A percentile compares a stretch with the other conserved stretches of the same genome.
phyloP scores from a whole-genome alignment of 2,797 vertebrate genomes.

The Florisuga fusca region DNA sequence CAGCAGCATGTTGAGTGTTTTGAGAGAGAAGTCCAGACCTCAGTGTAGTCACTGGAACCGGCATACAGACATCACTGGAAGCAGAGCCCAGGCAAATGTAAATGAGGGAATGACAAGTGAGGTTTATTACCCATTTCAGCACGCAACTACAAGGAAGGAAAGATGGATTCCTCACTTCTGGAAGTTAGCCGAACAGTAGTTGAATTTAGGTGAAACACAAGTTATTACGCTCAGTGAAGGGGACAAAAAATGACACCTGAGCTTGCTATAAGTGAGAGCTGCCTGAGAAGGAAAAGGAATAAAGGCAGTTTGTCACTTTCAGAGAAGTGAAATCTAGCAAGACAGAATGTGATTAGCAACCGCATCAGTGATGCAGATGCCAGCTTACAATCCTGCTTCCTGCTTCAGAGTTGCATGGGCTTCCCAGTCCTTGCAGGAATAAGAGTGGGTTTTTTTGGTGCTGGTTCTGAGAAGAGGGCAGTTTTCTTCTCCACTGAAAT shows the following conservation, averaged over 20 bases:
- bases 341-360: neutral
- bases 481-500: neutral
- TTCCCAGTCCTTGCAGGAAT: neutral
- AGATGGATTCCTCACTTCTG: neutral
- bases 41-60: neutral
- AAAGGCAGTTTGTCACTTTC: constrained; percentile 14
- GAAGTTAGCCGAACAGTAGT: neutral
- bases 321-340: constrained; percentile 13
- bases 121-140: neutral
- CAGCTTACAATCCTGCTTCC: neutral
- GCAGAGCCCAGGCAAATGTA: neutral
- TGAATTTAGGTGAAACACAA: constrained; percentile 6
- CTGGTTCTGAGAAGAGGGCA: neutral
- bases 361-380: neutral
- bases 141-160: neutral
- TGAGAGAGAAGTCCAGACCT: neutral
- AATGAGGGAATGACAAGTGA: neutral
- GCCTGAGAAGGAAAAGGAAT: neutral
- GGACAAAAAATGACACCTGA: constrained; percentile 22
- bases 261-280: constrained; percentile 19
- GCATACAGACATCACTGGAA: neutral
- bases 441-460: neutral
- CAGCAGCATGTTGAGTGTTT: neutral
- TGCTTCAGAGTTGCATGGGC: neutral
- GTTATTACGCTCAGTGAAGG: neutral